Evolutionary conservation across 1,140 invertebrate species (phyloP).

Genomic region (Trypoxylus dichotomus): DNA sequence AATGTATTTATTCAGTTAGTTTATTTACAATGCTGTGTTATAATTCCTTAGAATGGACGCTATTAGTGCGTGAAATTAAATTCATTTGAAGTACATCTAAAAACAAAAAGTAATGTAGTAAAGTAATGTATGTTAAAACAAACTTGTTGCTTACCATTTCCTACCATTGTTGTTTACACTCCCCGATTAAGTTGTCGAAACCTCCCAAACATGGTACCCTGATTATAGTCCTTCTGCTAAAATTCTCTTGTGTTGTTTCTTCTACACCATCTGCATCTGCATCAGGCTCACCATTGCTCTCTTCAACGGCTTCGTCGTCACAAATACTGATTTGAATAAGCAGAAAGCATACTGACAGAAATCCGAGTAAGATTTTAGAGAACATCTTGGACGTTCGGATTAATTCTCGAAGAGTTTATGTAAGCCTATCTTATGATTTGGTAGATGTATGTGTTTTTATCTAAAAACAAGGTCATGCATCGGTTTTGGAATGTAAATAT

Average conservation of each 20-base stretch:
- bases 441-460: background rate
- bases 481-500: background rate
- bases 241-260: background rate
- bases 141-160: background rate
- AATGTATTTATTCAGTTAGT: no score
- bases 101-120: background rate
- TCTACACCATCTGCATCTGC: background rate
- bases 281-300: background rate
- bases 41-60: no score
- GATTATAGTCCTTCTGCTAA: background rate
- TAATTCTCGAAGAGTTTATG: background rate
- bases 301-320: background rate
- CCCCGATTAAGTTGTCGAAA: background rate
- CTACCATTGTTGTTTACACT: background rate
- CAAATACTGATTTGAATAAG: background rate
- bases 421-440: background rate
- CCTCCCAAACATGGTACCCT: background rate
- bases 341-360: background rate
- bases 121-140: background rate
- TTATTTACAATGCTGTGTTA: no score
- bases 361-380: background rate
- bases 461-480: background rate
- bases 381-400: background rate
- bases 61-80: no score
- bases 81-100: no score